Percentiles rank a stretch among this genome's conserved stretches.
Conservation (phyloP, 2,113 vertebrate genomes). For the Butastur rufipennis region DNA sequence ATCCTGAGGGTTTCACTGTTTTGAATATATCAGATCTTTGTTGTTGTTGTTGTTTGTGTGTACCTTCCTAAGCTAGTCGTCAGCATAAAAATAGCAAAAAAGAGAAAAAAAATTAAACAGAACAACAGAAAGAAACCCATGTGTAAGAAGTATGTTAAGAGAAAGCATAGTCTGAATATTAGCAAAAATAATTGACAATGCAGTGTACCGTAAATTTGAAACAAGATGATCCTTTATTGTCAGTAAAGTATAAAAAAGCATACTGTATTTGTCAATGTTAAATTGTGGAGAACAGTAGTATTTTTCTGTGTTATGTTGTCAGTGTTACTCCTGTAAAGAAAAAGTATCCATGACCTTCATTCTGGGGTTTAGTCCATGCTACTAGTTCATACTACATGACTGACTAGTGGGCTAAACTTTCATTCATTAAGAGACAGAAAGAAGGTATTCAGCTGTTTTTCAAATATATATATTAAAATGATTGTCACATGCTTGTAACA, state of each 20-base stretch:
- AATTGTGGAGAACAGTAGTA: background rate
- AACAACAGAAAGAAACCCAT: background rate
- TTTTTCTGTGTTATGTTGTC: background rate
- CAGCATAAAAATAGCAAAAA: background rate
- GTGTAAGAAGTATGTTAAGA: background rate
- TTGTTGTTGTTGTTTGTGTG: background rate
- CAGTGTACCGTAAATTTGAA: background rate
- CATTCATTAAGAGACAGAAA: background rate
- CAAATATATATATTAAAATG: background rate
- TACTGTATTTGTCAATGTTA: background rate
- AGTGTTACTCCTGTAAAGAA: background rate
- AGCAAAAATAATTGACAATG: background rate
- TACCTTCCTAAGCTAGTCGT: background rate
- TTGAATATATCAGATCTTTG: background rate
- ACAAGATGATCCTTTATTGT: background rate
- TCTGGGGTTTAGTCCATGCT: background rate
- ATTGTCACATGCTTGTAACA: background rate
- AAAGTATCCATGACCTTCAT: background rate
- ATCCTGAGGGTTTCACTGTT: background rate
- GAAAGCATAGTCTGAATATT: background rate
- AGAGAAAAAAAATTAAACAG: background rate
- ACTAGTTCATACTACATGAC: background rate
- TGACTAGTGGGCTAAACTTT: background rate
- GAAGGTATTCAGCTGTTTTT: background rate
- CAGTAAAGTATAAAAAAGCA: background rate